phyloP scores from a whole-genome alignment of 2,113 vertebrate genomes.

The Sylvietta virens region DNA sequence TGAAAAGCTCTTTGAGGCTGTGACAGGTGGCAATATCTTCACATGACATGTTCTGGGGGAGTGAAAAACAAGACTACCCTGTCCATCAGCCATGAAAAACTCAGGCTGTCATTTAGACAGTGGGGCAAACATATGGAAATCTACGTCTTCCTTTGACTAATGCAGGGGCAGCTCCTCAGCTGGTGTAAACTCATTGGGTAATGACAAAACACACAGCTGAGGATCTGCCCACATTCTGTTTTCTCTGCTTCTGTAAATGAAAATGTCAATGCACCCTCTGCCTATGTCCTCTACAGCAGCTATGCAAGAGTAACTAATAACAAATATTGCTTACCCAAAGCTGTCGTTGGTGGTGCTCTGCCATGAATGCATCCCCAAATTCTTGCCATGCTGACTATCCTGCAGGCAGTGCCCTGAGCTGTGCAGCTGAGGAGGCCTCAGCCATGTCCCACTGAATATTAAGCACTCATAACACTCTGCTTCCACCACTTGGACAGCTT shows the following conservation, averaged over 20 bases:
- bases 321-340: background rate
- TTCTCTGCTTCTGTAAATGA: background rate
- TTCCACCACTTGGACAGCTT: background rate
- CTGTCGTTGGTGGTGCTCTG: background rate
- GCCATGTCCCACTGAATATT: rapidly evolving
- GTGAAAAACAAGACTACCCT: background rate
- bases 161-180: background rate
- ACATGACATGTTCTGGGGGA: background rate
- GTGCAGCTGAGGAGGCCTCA: background rate
- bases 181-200: background rate
- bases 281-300: background rate
- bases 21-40: background rate
- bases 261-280: background rate
- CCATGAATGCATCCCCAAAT: background rate
- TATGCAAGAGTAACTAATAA: background rate
- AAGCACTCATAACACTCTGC: background rate
- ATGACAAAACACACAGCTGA: background rate
- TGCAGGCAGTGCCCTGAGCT: background rate
- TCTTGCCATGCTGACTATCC: background rate
- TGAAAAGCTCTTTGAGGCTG: background rate
- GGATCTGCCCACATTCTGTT: background rate
- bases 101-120: background rate
- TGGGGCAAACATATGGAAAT: background rate
- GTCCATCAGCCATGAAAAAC: background rate
- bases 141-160: background rate